Evolutionary conservation across 2,888 invertebrate genomes (phyloP), one percentile per base, ranked within the genome.

Genomic region (Glaucopsyche alexis): DNA sequence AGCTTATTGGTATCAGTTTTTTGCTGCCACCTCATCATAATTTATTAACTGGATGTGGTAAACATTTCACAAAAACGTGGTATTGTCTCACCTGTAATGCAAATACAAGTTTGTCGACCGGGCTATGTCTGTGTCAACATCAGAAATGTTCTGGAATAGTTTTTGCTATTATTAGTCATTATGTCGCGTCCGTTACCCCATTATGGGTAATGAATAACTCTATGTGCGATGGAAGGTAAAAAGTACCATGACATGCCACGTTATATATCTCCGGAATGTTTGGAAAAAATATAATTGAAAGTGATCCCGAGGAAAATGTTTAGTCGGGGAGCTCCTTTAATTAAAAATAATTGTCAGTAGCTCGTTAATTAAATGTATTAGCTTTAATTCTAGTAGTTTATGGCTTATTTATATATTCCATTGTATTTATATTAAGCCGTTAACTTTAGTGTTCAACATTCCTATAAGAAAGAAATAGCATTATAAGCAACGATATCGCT

Each of bases 101-200:
- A 72, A 71, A 73, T 73, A 71, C 66, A 55, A 72, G 75, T 75
- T 76, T 71, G 52, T 75, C 52, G 75, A 76, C 74, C 76, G 65
- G 72, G 71, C 74, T 75, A 76, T 75, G 74, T 75, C 76, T 75
- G 72, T 72, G 75, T 75, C 72, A 75, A 71, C 73, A 72, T 71
- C 42, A 55, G 64, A 71, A 66, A n/a, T 11, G 71, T 66, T 42
- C 16, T 69, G 52, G 47, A 49, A 69, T 66, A 71, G 70, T 75
- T 76, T 76, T 76, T 76, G 73, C 75, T 29, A 69, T 74, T 75
- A 77, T 77, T 72, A 76, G 73, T 77, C 75, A 76, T 72, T 75
- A 64, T 64, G 52, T 72, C 60, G 55, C 73, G 75, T 74, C 71
- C 74, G 73, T 75, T 75, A 76, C 66, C 70, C 47, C 19, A 73